phyloP scores from a whole-genome alignment of 2,113 vertebrate species.

The Pterocles gutturalis region DNA sequence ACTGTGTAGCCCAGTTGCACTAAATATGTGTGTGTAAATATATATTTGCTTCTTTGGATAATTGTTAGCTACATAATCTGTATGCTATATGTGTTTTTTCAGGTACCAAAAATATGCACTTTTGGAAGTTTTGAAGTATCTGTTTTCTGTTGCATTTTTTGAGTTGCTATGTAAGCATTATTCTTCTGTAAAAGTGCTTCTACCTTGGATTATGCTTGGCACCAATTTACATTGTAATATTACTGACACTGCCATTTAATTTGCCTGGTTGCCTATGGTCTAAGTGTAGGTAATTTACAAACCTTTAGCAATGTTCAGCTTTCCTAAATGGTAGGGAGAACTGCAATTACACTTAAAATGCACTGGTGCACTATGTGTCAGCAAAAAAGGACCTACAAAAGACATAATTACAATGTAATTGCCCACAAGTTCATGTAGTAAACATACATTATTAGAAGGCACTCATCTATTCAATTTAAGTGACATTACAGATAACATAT shows the following conservation, averaged over 20 bases:
- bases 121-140: background rate
- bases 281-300: constrained; percentile 85
- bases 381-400: constrained; percentile 82
- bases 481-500: constrained; percentile 79
- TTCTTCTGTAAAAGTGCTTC: constrained; percentile 63
- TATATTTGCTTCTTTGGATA: background rate
- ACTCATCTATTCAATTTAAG: constrained; percentile 81
- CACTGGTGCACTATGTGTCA: constrained; percentile 79
- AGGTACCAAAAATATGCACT: background rate
- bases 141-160: background rate
- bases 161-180: constrained; percentile 35
- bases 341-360: constrained; percentile 83
- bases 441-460: constrained; percentile 85
- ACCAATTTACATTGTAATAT: constrained; percentile 76
- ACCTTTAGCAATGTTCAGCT: constrained; percentile 80
- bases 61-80: background rate
- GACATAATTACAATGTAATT: constrained; percentile 86
- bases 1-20: background rate
- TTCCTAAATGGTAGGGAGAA: constrained; percentile 81
- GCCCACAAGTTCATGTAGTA: constrained; percentile 83
- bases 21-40: background rate
- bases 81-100: background rate
- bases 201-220: constrained; percentile 67
- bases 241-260: constrained; percentile 79
- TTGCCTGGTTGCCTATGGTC: constrained; percentile 79